These are phyloP conservation scores for Cryptus viduatorius DNA, from an alignment of 2,888 invertebrate species.

Conservation along the genomic window DNA sequence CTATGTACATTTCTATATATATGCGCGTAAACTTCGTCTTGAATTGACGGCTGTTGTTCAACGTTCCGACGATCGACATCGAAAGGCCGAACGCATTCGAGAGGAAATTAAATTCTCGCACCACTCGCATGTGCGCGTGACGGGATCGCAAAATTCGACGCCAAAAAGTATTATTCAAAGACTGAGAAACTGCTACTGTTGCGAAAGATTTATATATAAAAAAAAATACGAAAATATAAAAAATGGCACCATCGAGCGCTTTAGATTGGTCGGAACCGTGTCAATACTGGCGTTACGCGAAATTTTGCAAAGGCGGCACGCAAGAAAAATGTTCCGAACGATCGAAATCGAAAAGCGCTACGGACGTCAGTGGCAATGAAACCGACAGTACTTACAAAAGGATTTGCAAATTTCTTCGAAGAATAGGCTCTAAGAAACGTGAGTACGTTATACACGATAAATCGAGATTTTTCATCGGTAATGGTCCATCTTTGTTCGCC, in stretches of 20 bases:
- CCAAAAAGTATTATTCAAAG: conserved; percentile 36
- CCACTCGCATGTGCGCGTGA: background rate
- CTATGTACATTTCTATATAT: background rate
- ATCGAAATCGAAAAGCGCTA: conserved; percentile 76
- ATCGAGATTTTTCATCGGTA: background rate
- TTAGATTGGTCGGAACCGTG: conserved; percentile 82
- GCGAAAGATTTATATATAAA: background rate
- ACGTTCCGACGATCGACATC: conserved; percentile 21
- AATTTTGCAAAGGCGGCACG: conserved; percentile 66
- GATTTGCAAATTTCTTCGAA: conserved; percentile 82
- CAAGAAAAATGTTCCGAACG: conserved; percentile 51
- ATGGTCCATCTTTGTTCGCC: background rate
- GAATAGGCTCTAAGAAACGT: conserved; percentile 81
- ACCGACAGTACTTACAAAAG: conserved; percentile 81
- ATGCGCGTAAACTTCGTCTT: conserved; percentile 5
- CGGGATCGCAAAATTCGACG: background rate
- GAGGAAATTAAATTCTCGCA: background rate
- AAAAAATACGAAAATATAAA: conserved; percentile 2
- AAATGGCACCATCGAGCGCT: conserved; percentile 81
- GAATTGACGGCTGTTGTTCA: conserved; percentile 13
- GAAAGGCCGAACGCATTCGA: background rate
- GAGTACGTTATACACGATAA: conserved; percentile 71
- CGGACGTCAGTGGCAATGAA: conserved; percentile 77
- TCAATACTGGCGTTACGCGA: conserved; percentile 82
- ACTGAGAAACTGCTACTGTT: conserved; percentile 20